These are phyloP conservation scores for Drosophila sturtevanti DNA, from an alignment of 1,140 invertebrate genomes.

Conservation along the genomic window DNA sequence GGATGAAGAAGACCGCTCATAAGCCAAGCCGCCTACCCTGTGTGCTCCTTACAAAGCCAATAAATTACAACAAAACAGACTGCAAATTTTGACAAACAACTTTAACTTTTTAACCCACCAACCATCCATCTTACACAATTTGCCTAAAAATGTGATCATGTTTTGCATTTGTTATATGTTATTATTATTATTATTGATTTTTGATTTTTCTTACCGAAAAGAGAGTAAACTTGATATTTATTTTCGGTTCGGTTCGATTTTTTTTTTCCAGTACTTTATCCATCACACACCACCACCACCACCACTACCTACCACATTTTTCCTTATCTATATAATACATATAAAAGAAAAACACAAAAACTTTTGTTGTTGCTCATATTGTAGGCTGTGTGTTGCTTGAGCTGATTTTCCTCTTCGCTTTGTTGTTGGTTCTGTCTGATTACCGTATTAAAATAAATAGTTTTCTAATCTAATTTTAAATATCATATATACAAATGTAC, in stretches of 20 bases:
- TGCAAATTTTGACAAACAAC: conserved; percentile 33
- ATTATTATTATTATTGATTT: conserved; percentile 27
- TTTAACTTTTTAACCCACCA: too few relatives aligned
- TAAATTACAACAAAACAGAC: conserved; percentile 7
- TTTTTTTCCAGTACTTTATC: not conserved
- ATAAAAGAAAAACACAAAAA: conserved; percentile 24
- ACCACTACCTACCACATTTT: not conserved
- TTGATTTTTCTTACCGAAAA: conserved; percentile 25
- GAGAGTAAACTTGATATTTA: conserved; percentile 14
- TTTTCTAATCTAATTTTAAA: not conserved
- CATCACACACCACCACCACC: too few relatives aligned
- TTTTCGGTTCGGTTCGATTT: conserved; percentile 28
- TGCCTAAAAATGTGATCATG: conserved; percentile 32
- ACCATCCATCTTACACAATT: conserved; percentile 23
- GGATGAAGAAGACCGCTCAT: conserved; percentile 82
- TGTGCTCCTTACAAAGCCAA: conserved; percentile 68
- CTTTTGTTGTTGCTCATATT: conserved; percentile 54
- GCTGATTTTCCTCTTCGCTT: conserved; percentile 80
- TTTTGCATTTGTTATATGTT: not conserved
- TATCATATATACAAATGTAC: not conserved
- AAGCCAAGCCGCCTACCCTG: conserved; percentile 78
- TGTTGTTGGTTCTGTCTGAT: conserved; percentile 60
- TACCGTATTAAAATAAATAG: not conserved
- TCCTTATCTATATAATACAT: not conserved
- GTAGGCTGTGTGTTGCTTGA: conserved; percentile 79